Percentiles rank a stretch among this genome's conserved stretches.
phyloP scores from a whole-genome alignment of 2,797 vertebrate genomes.

The Mormyrus proboscirostris region DNA sequence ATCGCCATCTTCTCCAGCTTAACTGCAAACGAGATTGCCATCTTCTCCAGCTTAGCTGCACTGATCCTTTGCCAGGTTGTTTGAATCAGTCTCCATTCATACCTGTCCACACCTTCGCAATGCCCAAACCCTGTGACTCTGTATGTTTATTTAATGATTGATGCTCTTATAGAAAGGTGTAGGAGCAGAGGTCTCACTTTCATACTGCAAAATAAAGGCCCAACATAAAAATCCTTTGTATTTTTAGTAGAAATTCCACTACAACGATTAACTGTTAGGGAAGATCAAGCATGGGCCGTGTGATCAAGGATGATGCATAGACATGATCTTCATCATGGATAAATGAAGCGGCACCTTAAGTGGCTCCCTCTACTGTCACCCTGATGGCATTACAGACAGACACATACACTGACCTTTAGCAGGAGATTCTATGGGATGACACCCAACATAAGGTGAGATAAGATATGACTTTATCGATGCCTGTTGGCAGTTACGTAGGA shows the following conservation, averaged over 20 bases:
- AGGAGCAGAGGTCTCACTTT: neutral
- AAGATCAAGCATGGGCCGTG: neutral
- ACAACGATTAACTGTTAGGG: neutral
- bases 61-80: neutral
- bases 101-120: neutral
- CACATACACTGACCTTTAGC: neutral
- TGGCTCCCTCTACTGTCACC: neutral
- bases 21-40: neutral
- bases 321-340: neutral
- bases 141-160: neutral
- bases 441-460: neutral
- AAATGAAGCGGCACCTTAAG: neutral
- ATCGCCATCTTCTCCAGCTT: neutral
- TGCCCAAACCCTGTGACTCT: neutral
- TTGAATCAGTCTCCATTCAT: neutral
- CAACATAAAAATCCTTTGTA: neutral
- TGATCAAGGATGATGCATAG: neutral
- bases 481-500: neutral
- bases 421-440: neutral
- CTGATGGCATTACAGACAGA: neutral
- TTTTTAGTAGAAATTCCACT: neutral
- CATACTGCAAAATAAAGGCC: neutral
- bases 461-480: neutral
- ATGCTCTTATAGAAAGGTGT: neutral
- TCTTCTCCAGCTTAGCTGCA: neutral